A percentile compares a stretch with the other conserved stretches of the same genome.
These are phyloP conservation scores for Drosophila emarginata DNA, from an alignment of 2,888 invertebrate genomes.

Conservation along the genomic window DNA sequence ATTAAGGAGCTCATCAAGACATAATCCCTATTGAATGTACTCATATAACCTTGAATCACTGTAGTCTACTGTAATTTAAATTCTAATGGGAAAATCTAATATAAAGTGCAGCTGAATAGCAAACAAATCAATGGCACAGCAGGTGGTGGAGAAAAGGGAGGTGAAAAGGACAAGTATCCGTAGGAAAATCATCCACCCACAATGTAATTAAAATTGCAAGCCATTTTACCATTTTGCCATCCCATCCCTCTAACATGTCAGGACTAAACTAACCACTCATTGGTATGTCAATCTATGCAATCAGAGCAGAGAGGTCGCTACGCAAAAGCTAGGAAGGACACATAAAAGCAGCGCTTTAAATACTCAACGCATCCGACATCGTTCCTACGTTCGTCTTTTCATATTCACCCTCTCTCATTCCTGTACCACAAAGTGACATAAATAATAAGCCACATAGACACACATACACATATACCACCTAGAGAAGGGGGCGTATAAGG, in stretches of 20 bases:
- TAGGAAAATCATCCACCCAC: slow-evolving; percentile 11
- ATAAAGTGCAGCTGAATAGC: slow-evolving; percentile 21
- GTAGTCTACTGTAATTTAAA: slow-evolving; percentile 50
- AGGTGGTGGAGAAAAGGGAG: neutral
- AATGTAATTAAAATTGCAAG: slow-evolving; percentile 51
- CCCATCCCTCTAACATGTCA: neutral
- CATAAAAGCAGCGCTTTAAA: slow-evolving; percentile 27
- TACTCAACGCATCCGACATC: slow-evolving; percentile 32
- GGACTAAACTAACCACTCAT: slow-evolving; percentile 1
- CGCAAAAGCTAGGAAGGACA: slow-evolving; percentile 5
- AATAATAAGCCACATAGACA: slow-evolving; percentile 49
- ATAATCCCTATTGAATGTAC: neutral
- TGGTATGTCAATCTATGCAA: slow-evolving; percentile 9
- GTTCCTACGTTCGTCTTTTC: neutral
- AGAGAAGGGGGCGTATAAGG: slow-evolving; percentile 14
- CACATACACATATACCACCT: slow-evolving; percentile 22
- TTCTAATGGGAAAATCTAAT: slow-evolving; percentile 48
- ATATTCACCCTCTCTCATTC: neutral
- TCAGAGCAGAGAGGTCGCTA: slow-evolving; percentile 9
- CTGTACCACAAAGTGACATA: slow-evolving; percentile 34
- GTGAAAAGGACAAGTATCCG: neutral
- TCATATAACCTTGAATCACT: slow-evolving; percentile 31
- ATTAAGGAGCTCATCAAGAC: neutral
- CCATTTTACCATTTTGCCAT: neutral
- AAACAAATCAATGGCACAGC: slow-evolving; percentile 5